Evolutionary conservation across 2,888 invertebrate genomes (phyloP).

Genomic region (Diloba caeruleocephala): DNA sequence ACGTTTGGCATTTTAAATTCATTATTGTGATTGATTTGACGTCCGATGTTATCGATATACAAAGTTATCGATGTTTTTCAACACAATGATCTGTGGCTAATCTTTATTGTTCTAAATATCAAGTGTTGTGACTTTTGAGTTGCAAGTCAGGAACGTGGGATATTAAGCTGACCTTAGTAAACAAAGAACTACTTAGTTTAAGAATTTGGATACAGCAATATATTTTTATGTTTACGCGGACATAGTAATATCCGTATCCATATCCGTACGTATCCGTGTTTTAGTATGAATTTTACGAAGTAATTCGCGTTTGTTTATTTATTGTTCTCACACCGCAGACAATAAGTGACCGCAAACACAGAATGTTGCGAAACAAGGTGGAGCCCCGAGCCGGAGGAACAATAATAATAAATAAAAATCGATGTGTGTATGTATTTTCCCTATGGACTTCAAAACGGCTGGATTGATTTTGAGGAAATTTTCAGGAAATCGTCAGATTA

Average conservation of each 20-base stretch:
- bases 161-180: constrained; percentile 15
- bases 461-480: no score
- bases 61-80: constrained; percentile 21
- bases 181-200: constrained; percentile 9
- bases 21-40: constrained; percentile 40
- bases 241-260: no score
- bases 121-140: neutral
- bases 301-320: constrained; percentile 7
- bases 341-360: constrained; percentile 28
- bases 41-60: constrained; percentile 24
- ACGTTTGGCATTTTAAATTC: constrained; percentile 49
- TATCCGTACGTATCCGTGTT: neutral
- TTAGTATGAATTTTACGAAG: constrained; percentile 13
- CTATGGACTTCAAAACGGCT: no score
- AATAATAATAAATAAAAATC: constrained; percentile 18
- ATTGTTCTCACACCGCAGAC: constrained; percentile 27
- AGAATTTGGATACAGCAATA: constrained; percentile 2
- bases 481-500: no score
- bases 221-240: constrained; percentile 14
- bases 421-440: no score
- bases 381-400: neutral
- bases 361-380: constrained; percentile 24
- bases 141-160: constrained; percentile 2
- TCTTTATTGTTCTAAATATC: constrained; percentile 9
- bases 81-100: constrained; percentile 24